Percentiles rank a stretch among this genome's conserved stretches.
Evolutionary conservation across 2,797 vertebrate species (phyloP).

Genomic region (Macrochelys suwanniensis): DNA sequence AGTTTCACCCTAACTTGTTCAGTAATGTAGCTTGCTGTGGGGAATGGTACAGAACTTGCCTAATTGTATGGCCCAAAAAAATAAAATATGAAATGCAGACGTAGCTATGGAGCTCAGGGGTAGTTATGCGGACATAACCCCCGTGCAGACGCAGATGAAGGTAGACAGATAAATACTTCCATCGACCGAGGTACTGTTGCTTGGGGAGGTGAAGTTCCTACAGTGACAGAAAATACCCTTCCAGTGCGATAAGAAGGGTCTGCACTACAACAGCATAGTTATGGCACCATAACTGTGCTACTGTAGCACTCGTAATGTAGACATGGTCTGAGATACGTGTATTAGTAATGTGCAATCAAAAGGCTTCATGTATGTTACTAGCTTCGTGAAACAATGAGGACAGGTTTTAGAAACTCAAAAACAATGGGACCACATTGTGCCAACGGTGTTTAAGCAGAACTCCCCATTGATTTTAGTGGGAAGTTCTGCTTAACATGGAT

Average conservation of each 20-base stretch:
- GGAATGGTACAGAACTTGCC: slow-evolving; percentile 13
- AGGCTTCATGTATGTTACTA: slow-evolving; percentile 46
- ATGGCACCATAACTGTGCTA: too few relatives aligned
- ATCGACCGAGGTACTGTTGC: too few relatives aligned
- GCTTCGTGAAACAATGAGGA: slow-evolving; percentile 43
- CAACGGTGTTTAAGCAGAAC: slow-evolving; percentile 48
- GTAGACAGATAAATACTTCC: too few relatives aligned
- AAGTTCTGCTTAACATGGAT: slow-evolving; percentile 66
- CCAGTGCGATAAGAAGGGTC: too few relatives aligned
- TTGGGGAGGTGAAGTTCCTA: too few relatives aligned
- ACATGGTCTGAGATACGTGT: slow-evolving; percentile 35
- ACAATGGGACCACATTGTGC: slow-evolving; percentile 27
- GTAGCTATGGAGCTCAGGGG: too few relatives aligned
- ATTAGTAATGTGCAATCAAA: slow-evolving; percentile 37
- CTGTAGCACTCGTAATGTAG: slow-evolving; percentile 31
- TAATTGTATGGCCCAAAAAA: neutral
- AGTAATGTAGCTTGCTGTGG: neutral
- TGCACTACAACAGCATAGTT: too few relatives aligned
- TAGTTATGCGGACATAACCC: too few relatives aligned
- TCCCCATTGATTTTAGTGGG: slow-evolving; percentile 57
- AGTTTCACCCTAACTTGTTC: neutral
- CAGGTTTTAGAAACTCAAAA: slow-evolving; percentile 65
- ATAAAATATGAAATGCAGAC: neutral
- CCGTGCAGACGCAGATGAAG: too few relatives aligned
- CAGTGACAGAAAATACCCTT: too few relatives aligned